Evolutionary conservation across 92 coral and sea anemone genomes (phyloP).

Genomic region (Nematostella vectensis): DNA sequence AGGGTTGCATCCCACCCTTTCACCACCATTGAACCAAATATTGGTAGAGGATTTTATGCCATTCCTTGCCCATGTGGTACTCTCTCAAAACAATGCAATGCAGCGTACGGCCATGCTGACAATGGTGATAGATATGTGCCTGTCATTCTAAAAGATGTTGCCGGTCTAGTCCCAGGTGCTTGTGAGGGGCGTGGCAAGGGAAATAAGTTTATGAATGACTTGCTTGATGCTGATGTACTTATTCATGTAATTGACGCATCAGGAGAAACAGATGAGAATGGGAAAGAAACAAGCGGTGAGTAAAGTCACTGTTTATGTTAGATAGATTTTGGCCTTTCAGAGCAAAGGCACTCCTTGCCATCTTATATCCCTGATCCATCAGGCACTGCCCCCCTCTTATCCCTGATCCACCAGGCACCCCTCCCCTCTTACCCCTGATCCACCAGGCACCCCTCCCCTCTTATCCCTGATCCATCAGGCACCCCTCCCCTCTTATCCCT

Average conservation of each 20-base stretch:
- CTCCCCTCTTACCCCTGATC: too few relatives aligned
- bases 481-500: too few relatives aligned
- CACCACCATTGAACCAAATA: constrained; percentile 78
- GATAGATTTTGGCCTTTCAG: too few relatives aligned
- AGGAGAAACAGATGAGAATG: constrained; percentile 79
- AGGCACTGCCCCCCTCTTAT: too few relatives aligned
- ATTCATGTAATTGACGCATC: constrained; percentile 75
- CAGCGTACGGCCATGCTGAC: constrained; percentile 60
- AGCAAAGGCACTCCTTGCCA: too few relatives aligned
- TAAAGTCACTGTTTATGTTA: constrained; percentile 45
- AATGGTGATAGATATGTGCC: constrained; percentile 57
- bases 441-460: too few relatives aligned
- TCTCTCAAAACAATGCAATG: constrained; percentile 42
- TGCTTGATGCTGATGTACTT: constrained; percentile 79
- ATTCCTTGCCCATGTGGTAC: constrained; percentile 59
- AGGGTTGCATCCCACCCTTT: constrained; percentile 75
- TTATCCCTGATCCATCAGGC: too few relatives aligned
- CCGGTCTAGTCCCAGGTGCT: constrained; percentile 86
- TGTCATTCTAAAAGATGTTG: constrained; percentile 71
- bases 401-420: too few relatives aligned
- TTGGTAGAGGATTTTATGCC: constrained; percentile 64
- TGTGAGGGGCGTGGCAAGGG: constrained; percentile 80
- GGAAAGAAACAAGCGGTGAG: constrained; percentile 61
- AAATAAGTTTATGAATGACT: constrained; percentile 67
- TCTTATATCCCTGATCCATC: too few relatives aligned